Evolutionary conservation across 1,140 invertebrate genomes (phyloP).

Genomic region (Bradysia coprophila): DNA sequence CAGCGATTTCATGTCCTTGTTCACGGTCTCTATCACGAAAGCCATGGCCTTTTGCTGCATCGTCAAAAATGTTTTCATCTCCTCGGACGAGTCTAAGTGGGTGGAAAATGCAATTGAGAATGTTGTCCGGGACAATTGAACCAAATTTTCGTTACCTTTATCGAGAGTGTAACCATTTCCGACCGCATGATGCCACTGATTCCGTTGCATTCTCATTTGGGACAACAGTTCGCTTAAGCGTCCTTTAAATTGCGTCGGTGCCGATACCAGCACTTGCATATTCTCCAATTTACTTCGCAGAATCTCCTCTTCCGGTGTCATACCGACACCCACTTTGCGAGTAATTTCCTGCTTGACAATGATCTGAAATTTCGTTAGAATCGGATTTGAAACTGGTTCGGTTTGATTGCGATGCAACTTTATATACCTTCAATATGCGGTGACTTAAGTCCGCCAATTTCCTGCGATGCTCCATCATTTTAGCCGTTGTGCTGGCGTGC

Average conservation of each 20-base stretch:
- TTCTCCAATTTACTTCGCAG: slow-evolving; percentile 66
- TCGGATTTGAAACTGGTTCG: no score
- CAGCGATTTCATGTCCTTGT: slow-evolving; percentile 52
- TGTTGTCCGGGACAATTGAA: slow-evolving; percentile 2
- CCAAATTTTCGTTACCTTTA: slow-evolving; percentile 18
- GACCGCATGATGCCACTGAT: slow-evolving; percentile 27
- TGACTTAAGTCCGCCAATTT: slow-evolving; percentile 59
- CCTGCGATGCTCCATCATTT: slow-evolving; percentile 53
- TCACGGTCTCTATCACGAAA: slow-evolving; percentile 61
- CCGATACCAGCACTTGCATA: slow-evolving; percentile 67
- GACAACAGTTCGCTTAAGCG: slow-evolving; percentile 79
- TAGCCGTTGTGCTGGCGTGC: slow-evolving; percentile 47
- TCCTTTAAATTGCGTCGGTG: slow-evolving; percentile 83
- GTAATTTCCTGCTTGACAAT: slow-evolving; percentile 72
- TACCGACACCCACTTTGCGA: slow-evolving; percentile 64
- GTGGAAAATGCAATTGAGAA: slow-evolving; percentile 9
- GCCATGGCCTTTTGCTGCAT: slow-evolving; percentile 73
- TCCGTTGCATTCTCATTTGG: slow-evolving; percentile 60
- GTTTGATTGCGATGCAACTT: no score
- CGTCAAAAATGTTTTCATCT: slow-evolving; percentile 51
- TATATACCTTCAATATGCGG: slow-evolving; percentile 53
- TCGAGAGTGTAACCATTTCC: slow-evolving; percentile 34
- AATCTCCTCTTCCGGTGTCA: slow-evolving; percentile 79
- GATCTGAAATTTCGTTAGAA: slow-evolving; percentile 46
- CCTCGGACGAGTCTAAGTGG: slow-evolving; percentile 32